A percentile compares a stretch with the other conserved stretches of the same genome.
Conservation (phyloP, 2,113 vertebrate species). For the Pithys albifrons region DNA sequence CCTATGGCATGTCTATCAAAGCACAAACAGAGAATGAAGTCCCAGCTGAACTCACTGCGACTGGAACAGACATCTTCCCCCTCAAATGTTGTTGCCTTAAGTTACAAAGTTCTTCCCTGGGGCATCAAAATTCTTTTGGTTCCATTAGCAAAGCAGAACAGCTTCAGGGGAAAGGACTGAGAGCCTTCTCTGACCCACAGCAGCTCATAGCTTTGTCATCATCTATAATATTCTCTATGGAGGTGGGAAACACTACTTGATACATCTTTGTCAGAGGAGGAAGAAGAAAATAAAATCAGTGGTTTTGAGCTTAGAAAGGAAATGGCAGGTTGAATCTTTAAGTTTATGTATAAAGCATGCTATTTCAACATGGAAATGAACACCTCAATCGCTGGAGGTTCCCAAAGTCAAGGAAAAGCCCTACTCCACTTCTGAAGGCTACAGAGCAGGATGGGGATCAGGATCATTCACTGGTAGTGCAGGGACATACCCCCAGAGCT, state of each 20-base stretch:
- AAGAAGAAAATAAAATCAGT: neutral
- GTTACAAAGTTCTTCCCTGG: neutral
- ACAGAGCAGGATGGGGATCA: neutral
- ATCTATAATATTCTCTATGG: neutral
- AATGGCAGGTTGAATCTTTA: neutral
- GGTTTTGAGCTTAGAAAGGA: neutral
- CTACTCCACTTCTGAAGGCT: neutral
- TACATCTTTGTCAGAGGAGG: neutral
- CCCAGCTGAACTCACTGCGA: neutral
- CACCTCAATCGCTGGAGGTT: neutral
- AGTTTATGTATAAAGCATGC: neutral
- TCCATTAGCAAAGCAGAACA: neutral
- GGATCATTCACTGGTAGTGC: neutral
- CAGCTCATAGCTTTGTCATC: neutral
- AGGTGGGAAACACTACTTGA: neutral
- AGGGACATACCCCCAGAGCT: neutral
- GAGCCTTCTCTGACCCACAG: neutral
- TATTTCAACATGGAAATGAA: neutral
- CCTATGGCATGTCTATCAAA: neutral
- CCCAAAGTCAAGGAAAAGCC: neutral
- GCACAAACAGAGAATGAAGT: neutral
- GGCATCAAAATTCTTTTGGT: neutral
- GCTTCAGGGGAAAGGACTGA: neutral
- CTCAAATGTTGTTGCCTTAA: neutral
- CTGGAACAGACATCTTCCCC: neutral